These are phyloP conservation scores for Lycaena phlaeas DNA, from an alignment of 2,888 invertebrate genomes.

Conservation along the genomic window DNA sequence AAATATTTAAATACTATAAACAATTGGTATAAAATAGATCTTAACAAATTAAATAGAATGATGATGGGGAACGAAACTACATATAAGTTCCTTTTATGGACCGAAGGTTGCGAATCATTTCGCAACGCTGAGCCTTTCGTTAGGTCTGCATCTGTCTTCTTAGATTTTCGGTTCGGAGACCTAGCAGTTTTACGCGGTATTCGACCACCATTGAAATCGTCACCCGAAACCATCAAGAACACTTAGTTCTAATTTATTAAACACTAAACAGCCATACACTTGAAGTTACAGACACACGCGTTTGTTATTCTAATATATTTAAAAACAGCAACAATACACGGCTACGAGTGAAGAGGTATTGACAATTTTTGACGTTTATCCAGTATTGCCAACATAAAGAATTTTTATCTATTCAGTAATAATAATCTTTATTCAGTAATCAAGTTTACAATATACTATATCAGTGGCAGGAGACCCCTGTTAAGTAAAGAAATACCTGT, in stretches of 20 bases:
- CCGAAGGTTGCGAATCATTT: conserved; percentile 78
- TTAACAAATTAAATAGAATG: conserved; percentile 87
- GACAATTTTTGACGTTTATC: conserved; percentile 28
- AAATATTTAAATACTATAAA: conserved; percentile 89
- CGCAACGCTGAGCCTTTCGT: conserved; percentile 75
- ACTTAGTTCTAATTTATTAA: conserved; percentile 47
- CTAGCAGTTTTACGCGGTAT: conserved; percentile 78
- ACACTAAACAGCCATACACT: conserved; percentile 60
- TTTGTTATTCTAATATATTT: conserved; percentile 41
- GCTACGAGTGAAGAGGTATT: conserved; percentile 34
- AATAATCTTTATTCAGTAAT: no score
- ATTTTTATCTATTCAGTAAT: no score
- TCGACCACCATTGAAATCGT: conserved; percentile 74
- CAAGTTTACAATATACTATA: no score
- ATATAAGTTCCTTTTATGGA: conserved; percentile 91
- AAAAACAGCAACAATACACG: conserved; percentile 37
- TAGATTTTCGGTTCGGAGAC: conserved; percentile 76
- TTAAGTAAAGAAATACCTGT: no score
- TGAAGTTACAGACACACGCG: conserved; percentile 50
- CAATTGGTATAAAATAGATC: conserved; percentile 87
- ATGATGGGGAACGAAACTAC: conserved; percentile 91
- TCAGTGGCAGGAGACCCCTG: no score
- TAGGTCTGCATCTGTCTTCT: conserved; percentile 75
- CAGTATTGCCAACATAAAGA: conserved; percentile 11
- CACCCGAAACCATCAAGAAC: conserved; percentile 73